Evolutionary conservation across 1,140 invertebrate species (phyloP), one percentile per base, ranked within the genome.

Genomic region (Drosophila ogumai): DNA sequence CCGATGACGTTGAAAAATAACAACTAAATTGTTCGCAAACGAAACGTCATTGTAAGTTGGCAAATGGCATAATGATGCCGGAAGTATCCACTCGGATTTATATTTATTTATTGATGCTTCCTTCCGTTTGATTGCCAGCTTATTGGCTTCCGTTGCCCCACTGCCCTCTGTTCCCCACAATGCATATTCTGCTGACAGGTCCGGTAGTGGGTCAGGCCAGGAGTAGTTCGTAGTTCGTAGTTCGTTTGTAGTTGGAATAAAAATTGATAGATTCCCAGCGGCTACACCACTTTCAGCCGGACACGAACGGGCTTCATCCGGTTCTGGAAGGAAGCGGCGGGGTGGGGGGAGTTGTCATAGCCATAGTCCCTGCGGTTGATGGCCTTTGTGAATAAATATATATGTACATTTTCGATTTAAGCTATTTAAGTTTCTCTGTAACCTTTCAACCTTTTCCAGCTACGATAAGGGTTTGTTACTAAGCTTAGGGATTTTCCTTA

Each of bases 51-150:
- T 31, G 38, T 13, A 57, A 64, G 32, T 41, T 64, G 19, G 56
- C 61, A 43, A 65, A 61, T 61, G 25, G 22, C 31, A 65, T 43
- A 25, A 65, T 65, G 57, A 43, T 65, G 56, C 56, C n/a, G 61
- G 38, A 65, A 34, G 56, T 61, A 15, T 31, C 38, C 57, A 61
- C 28, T 43, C n/a, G 28, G 12, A 32, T 25, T 44, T 61, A 41
- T 32, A 65, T 65, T 65, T 43, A 61, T 65, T 61, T 65, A 65
- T 61, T 60, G 19, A 43, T 43, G 28, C 38, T 43, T 58, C 38
- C 31, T 58, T 34, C 56, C 19, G 28, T 34, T 43, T 13, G 38
- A 34, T 44, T 59, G 61, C 61, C 34, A 31, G 9, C 28, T 22
- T n/a, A 41, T 32, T 44, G 15, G n/a, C 61, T 43, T 34, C 28